These are phyloP conservation scores for Periplaneta americana DNA, from an alignment of 1,140 invertebrate genomes.

Conservation along the genomic window DNA sequence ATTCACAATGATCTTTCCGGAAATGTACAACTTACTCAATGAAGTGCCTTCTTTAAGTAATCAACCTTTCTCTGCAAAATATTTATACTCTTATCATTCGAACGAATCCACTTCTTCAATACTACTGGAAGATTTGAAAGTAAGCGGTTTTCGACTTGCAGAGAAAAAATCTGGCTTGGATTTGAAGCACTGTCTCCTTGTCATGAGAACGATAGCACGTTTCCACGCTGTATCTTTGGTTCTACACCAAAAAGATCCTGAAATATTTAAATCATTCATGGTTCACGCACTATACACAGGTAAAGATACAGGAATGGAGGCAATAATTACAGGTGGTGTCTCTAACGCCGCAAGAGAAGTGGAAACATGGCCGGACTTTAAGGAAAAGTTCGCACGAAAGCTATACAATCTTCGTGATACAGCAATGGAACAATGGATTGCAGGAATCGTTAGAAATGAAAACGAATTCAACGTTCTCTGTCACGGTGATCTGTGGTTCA, in stretches of 20 bases:
- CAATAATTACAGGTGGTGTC: not conserved
- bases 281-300: too few relatives aligned
- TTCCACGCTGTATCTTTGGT: not conserved
- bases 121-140: slow-evolving; percentile 5
- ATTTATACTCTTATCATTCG: not conserved
- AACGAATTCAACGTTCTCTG: slow-evolving; percentile 11
- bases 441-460: too few relatives aligned
- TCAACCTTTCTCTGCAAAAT: not conserved
- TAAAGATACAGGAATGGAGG: not conserved
- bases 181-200: slow-evolving; percentile 2
- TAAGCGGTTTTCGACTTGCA: slow-evolving; percentile 2
- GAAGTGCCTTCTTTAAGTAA: not conserved
- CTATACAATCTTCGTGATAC: not conserved
- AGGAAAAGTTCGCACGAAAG: not conserved
- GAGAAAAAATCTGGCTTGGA: slow-evolving; percentile 10
- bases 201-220: not conserved
- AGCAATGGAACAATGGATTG: not conserved
- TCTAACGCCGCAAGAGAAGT: not conserved
- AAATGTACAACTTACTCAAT: not conserved
- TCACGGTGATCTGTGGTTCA: slow-evolving; percentile 17
- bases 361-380: not conserved
- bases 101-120: not conserved
- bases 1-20: not conserved
- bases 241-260: not conserved
- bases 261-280: not conserved